phyloP scores from a whole-genome alignment of 2,888 invertebrate genomes.

The Synergus umbraculus region DNA sequence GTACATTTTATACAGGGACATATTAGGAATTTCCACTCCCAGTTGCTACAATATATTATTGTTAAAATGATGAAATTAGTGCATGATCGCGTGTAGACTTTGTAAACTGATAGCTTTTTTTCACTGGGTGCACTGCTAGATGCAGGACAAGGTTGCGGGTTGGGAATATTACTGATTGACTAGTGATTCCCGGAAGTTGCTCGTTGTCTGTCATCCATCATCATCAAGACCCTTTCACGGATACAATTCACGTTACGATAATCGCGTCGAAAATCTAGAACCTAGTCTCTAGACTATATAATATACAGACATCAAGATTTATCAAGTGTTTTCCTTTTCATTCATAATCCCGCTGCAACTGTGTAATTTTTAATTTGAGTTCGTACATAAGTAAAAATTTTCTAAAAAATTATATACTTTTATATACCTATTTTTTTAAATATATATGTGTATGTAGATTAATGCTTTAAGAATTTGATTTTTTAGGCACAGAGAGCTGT shows the following conservation, averaged over 20 bases:
- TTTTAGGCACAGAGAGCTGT: background rate
- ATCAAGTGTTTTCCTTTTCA: too few relatives aligned
- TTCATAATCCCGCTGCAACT: too few relatives aligned
- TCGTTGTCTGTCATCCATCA: conserved; percentile 5
- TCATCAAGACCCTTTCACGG: conserved; percentile 39
- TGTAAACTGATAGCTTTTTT: background rate
- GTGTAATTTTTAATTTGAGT: too few relatives aligned
- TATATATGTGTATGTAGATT: background rate
- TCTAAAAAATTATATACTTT: too few relatives aligned
- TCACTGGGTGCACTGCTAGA: background rate
- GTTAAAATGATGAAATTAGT: background rate
- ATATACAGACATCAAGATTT: too few relatives aligned
- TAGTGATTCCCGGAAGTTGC: conserved; percentile 4
- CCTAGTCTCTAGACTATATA: background rate
- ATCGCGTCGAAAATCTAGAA: conserved; percentile 54
- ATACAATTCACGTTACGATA: conserved; percentile 62
- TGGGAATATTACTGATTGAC: background rate
- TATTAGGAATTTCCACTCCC: background rate
- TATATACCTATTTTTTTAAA: too few relatives aligned
- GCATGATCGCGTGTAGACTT: background rate
- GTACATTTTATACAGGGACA: background rate
- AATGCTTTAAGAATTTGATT: background rate
- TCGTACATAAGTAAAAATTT: too few relatives aligned
- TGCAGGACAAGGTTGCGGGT: background rate
- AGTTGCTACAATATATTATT: background rate